Base-by-base conservation (phyloP, 2,113 vertebrate genomes). In the Oxyura jamaicensis region DNA sequence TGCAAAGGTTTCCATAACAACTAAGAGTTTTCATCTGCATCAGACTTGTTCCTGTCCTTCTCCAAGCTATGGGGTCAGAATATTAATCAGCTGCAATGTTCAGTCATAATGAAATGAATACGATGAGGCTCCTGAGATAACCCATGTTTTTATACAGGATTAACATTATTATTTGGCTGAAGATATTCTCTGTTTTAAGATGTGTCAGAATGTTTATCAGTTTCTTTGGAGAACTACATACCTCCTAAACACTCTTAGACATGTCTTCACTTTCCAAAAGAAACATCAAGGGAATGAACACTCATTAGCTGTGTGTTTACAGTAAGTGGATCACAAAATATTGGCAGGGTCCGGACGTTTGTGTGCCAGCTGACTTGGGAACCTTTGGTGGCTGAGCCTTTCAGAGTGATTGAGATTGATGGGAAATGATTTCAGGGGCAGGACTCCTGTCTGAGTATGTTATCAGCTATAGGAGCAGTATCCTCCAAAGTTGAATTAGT, bases 281-380 rank as follows among this genome's bases (percentile, higher is more conserved):
- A 89, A 58, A 92, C 81, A 89, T 96, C 81, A 93, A 84, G 83
- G 59, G 93, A 82, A 87, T 84, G 83, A 95, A 91, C 76, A 94
- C 92, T 92, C 83, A 89, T 90, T 92, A 93, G 71, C 74, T 94
- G 35, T 84, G 66, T 94, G 86, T 94, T 96, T 96, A 89, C 86
- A 96, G 83, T 97, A 94, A 96, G 86, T 91, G 86, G 63, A 93
- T 96, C 91, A 83, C 83, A 94, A 89, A 92, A 93, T 91, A 89
- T 91, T 95, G 94, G 93, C 93, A 91, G 63, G 65, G 18, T 55
- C 71, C 46, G 67, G 55, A 36, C 50, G 31, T 80, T 91, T 71
- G 50, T 73, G 55, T 93, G 94, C 95, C 93, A 96, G 59, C 83
- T 89, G 83, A 93, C 88, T 93, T 94, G 84, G 63, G 90, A 96